Conservation (phyloP, 2,797 vertebrate species). For the Austrolebias charrua region DNA sequence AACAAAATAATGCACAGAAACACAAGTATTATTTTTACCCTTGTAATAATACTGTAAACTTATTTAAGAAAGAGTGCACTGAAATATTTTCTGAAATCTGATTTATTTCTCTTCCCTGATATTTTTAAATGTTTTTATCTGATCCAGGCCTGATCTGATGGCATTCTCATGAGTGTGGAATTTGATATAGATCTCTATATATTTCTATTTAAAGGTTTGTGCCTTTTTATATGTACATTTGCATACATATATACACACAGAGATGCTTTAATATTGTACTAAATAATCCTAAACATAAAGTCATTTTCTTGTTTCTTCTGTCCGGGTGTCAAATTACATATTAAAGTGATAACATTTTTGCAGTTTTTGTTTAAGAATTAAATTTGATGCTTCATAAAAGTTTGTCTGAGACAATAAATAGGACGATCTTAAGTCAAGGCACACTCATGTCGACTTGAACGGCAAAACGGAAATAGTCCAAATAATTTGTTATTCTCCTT, state of each 20-base stretch:
- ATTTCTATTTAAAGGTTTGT: conserved; percentile 58
- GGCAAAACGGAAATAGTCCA: conserved; percentile 94
- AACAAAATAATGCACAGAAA: conserved; percentile 92
- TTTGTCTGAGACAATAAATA: conserved; percentile 96
- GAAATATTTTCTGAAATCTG: conserved; percentile 85
- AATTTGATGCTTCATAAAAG: conserved; percentile 77
- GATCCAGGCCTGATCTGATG: conserved; percentile 21
- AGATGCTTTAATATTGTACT: conserved; percentile 86
- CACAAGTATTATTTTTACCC: conserved; percentile 97
- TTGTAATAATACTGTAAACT: conserved; percentile 99
- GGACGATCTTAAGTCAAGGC: conserved; percentile 99
- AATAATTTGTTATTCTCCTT: conserved; percentile 82
- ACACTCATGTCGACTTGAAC: conserved; percentile 97
- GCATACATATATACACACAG: conserved; percentile 80
- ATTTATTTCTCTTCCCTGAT: conserved; percentile 86
- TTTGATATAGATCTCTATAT: conserved; percentile 76
- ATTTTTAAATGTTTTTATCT: background rate
- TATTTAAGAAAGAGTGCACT: conserved; percentile 99
- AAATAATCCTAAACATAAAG: conserved; percentile 85
- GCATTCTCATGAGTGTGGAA: conserved; percentile 66
- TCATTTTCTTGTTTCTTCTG: conserved; percentile 79
- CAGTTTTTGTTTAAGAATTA: conserved; percentile 28
- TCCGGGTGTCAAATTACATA: conserved; percentile 65
- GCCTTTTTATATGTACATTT: conserved; percentile 80
- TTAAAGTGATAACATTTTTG: conserved; percentile 39